These are phyloP conservation scores for Scomber scombrus DNA, from an alignment of 2,113 vertebrate species.

Conservation along the genomic window DNA sequence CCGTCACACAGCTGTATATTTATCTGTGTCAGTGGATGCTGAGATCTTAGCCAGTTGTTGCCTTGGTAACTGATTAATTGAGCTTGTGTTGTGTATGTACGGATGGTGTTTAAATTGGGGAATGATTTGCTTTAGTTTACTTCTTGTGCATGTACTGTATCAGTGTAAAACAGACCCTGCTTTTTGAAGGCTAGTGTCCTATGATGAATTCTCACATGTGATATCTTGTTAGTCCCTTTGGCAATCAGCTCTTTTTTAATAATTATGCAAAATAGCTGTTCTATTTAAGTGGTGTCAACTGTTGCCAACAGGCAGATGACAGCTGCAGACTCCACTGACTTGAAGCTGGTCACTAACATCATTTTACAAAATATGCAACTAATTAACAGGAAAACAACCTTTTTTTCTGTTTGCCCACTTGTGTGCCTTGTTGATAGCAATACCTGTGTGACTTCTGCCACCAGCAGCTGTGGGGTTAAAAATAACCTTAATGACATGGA, in stretches of 20 bases:
- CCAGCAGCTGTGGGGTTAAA: slow-evolving; percentile 23
- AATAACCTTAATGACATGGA: slow-evolving; percentile 30
- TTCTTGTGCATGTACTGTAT: neutral
- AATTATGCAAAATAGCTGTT: slow-evolving; percentile 59
- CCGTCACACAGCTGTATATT: slow-evolving; percentile 54
- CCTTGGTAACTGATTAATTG: slow-evolving; percentile 72
- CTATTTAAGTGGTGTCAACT: slow-evolving; percentile 40
- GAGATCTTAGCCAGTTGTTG: slow-evolving; percentile 52
- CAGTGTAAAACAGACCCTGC: neutral
- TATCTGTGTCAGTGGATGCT: slow-evolving; percentile 54
- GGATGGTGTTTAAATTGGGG: neutral
- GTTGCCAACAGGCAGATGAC: slow-evolving; percentile 39
- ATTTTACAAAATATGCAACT: neutral
- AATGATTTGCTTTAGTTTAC: neutral
- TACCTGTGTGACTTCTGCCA: slow-evolving; percentile 1
- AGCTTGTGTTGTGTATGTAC: slow-evolving; percentile 14
- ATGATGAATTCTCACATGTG: slow-evolving; percentile 10
- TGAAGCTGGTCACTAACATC: neutral
- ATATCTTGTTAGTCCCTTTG: slow-evolving; percentile 26
- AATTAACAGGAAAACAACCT: neutral
- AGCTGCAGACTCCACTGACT: slow-evolving; percentile 6
- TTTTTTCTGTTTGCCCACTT: neutral
- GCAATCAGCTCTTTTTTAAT: slow-evolving; percentile 45
- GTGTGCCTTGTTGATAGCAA: neutral
- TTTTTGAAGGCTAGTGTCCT: slow-evolving; percentile 5